Evolutionary conservation across 2,113 vertebrate species (phyloP).

Genomic region (Eidolon helvum): DNA sequence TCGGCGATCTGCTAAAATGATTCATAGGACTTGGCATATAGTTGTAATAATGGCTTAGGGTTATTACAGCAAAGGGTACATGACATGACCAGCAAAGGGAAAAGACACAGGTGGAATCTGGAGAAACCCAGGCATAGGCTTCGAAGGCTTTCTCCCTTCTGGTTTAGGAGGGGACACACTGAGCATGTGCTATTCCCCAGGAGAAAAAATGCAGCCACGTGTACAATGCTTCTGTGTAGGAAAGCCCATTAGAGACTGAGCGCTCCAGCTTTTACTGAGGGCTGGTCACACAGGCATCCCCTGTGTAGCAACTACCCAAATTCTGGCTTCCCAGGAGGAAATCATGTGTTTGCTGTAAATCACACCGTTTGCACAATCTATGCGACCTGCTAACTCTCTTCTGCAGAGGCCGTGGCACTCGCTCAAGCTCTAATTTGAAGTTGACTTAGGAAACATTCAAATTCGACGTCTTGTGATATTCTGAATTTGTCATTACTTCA

Average conservation of each 20-base stretch:
- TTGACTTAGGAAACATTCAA: conserved; percentile 17
- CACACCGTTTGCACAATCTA: neutral
- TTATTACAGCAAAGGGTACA: neutral
- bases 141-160: neutral
- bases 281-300: neutral
- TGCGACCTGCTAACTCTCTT: neutral
- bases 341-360: neutral
- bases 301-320: neutral
- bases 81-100: neutral
- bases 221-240: neutral
- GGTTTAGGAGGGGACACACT: neutral
- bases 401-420: neutral
- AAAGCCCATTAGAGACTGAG: neutral
- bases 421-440: neutral
- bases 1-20: neutral
- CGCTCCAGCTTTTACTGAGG: neutral
- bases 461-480: neutral
- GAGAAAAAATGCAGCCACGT: neutral
- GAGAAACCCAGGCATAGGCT: neutral
- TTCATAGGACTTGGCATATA: neutral
- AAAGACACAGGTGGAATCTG: neutral
- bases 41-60: neutral
- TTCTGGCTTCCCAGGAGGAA: neutral
- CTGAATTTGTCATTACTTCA: conserved; percentile 21
- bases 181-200: neutral